Evolutionary conservation across 2,113 vertebrate species (phyloP), one percentile per base, ranked within the genome.

Genomic region (Chlorodrepanis virens): DNA sequence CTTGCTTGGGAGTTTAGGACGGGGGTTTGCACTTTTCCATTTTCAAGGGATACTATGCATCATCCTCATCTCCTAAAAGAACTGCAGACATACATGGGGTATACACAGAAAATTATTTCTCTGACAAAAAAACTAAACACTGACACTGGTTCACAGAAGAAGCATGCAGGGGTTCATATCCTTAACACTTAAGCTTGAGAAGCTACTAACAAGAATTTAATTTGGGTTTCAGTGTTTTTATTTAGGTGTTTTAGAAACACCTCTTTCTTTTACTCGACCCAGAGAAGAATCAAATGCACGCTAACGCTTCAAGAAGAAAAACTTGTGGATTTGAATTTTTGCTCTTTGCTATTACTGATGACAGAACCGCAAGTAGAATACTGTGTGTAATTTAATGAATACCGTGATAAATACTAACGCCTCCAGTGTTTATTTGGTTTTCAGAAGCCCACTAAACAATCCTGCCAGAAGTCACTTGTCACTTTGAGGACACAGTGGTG

Each of bases 401-500:
- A 72, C 7, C 2, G 14, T 12, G 52, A 50, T 35, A 65, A 95
- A 74, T 45, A 71, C 10, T 25, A 87, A 65, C 61, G 63, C 29
- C 23, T 63, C 20, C 29, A 29, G 29, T 35, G 60, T 2, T 57
- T 27, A 39, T 52, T 57, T 47, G 63, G 59, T 40, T 72, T 90
- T 86, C 67, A 57, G 61, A 83, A 82, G 54, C 57, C 40, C 18
- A 15, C 57, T 70, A 89, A 83, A 50, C 72, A 89, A 87, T 53
- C 28, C 60, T 69, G 87, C 53, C 61, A 75, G 71, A 94, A 96
- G 81, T 79, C 93, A 78, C 87, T 80, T 45, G 89, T 89, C 82
- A 81, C 92, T 96, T 45, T 40, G 69, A 95, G 72, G 91, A 37
- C n/a, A 93, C 85, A n/a, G 91, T 24, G 69, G 76, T 88, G 47